phyloP scores from a whole-genome alignment of 64 coral and sea anemone genomes.

The Trachythela sp. region DNA sequence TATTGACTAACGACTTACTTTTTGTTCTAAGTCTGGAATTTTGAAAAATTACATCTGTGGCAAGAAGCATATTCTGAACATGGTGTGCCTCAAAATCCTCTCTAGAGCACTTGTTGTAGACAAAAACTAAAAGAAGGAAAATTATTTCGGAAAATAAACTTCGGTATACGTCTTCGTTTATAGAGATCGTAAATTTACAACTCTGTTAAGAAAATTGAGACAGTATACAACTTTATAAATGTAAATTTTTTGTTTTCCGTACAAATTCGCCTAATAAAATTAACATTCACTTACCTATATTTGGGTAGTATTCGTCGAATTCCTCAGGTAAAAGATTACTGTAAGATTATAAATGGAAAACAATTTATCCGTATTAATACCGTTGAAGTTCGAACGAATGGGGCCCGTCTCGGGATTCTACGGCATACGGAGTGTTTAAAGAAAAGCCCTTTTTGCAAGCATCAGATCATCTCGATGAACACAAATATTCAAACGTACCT shows the following conservation, averaged over 20 bases:
- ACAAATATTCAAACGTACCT: neutral
- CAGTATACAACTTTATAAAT: too few species aligned
- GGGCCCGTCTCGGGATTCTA: too few species aligned
- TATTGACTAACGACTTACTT: slow-evolving; percentile 46
- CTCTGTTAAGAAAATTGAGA: too few species aligned
- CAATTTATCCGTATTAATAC: neutral
- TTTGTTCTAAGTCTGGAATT: slow-evolving; percentile 77
- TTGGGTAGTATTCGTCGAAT: slow-evolving; percentile 83
- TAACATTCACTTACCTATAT: slow-evolving; percentile 65
- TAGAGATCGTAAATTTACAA: too few species aligned
- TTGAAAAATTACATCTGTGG: slow-evolving; percentile 67
- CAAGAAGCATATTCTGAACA: slow-evolving; percentile 62
- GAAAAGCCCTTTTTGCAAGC: too few species aligned
- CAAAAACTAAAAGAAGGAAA: slow-evolving; percentile 61
- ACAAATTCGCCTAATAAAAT: too few species aligned
- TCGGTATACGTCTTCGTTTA: too few species aligned
- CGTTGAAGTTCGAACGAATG: too few species aligned
- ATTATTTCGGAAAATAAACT: neutral
- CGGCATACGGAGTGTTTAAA: too few species aligned
- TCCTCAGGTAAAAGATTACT: slow-evolving; percentile 60
- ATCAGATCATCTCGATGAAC: too few species aligned
- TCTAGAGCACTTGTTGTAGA: slow-evolving; percentile 81
- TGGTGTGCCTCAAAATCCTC: slow-evolving; percentile 86
- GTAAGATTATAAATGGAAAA: neutral
- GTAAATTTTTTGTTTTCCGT: too few species aligned